Evolutionary conservation across 2,113 vertebrate genomes (phyloP).

Genomic region (Malurus melanocephalus): DNA sequence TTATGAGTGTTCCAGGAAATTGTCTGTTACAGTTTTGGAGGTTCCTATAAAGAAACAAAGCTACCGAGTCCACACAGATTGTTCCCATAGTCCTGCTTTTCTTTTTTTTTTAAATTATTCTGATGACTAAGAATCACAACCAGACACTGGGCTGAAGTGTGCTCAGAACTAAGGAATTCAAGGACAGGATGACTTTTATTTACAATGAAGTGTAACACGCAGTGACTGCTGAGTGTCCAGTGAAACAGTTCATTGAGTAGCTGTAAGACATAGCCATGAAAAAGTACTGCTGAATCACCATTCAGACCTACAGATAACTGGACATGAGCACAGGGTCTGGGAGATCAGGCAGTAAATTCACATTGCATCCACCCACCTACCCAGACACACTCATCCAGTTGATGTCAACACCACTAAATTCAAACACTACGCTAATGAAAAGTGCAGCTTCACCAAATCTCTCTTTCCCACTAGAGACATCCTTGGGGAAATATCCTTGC

Average conservation of each 20-base stretch:
- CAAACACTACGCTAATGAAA: background rate
- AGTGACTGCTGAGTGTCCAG: background rate
- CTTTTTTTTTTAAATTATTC: background rate
- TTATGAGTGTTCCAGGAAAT: background rate
- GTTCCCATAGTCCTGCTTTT: background rate
- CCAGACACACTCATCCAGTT: background rate
- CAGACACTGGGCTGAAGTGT: background rate
- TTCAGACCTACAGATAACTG: background rate
- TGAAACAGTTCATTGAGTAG: background rate
- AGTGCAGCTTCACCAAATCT: background rate
- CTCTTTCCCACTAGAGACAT: slow-evolving; percentile 15
- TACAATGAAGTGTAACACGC: accelerated
- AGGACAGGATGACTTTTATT: background rate
- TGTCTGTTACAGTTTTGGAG: background rate
- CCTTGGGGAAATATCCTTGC: slow-evolving; percentile 33
- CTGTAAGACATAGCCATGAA: background rate
- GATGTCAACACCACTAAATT: background rate
- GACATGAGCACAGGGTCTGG: accelerated
- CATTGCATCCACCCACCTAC: background rate
- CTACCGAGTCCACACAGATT: background rate
- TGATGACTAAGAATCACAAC: slow-evolving; percentile 27
- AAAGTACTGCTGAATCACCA: background rate
- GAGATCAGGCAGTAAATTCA: background rate
- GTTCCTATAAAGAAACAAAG: background rate
- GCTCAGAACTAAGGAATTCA: slow-evolving; percentile 1